Evolutionary conservation across 1,140 invertebrate species (phyloP).

Genomic region (Heliconius himera): DNA sequence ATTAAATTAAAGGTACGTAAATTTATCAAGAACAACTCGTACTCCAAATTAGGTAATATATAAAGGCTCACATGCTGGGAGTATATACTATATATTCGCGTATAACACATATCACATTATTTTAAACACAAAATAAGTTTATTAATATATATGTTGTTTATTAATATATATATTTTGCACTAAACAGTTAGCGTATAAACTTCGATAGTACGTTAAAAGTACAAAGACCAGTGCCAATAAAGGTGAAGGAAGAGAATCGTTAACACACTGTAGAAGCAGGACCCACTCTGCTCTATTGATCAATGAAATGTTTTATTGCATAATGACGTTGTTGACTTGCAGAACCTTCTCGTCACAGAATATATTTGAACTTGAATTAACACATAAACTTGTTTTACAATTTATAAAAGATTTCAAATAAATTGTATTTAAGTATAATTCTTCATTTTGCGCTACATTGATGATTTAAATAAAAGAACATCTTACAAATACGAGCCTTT

Average conservation of each 20-base stretch:
- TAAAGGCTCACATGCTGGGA: too few relatives aligned
- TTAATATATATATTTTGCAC: neutral
- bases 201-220: conserved; percentile 20
- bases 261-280: conserved; percentile 56
- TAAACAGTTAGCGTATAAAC: neutral
- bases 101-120: too few relatives aligned
- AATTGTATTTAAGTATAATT: neutral
- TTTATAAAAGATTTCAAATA: too few relatives aligned
- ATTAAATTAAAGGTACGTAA: too few relatives aligned
- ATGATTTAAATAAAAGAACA: conserved; percentile 3
- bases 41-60: too few relatives aligned
- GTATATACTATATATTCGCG: too few relatives aligned
- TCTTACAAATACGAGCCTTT: conserved; percentile 14
- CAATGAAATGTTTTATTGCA: conserved; percentile 79
- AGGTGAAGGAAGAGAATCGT: conserved; percentile 66
- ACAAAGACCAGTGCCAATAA: conserved; percentile 44
- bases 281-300: conserved; percentile 76
- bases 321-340: conserved; percentile 53
- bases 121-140: too few relatives aligned
- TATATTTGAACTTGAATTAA: conserved; percentile 5
- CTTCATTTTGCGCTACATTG: neutral
- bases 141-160: too few relatives aligned
- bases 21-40: too few relatives aligned
- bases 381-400: too few relatives aligned
- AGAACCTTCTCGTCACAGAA: conserved; percentile 19